A percentile compares a stretch with the other conserved stretches of the same genome.
Evolutionary conservation across 2,888 invertebrate genomes (phyloP).

Genomic region (Nemotelus nigrinus): DNA sequence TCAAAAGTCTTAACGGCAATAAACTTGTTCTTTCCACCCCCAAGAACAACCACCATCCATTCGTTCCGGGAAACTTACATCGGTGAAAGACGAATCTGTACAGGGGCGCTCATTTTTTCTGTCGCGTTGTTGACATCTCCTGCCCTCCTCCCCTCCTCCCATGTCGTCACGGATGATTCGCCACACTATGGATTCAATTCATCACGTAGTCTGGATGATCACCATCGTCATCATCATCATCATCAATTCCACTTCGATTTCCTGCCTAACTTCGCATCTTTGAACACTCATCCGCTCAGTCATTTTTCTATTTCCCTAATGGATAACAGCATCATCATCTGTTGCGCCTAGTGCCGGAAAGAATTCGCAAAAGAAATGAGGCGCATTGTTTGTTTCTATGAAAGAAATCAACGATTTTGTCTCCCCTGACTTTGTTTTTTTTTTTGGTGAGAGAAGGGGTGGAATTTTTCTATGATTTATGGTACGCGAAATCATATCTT

Average conservation of each 20-base stretch:
- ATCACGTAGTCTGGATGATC: constrained; percentile 11
- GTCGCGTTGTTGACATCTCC: too few relatives aligned
- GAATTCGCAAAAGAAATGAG: neutral
- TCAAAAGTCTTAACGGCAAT: neutral
- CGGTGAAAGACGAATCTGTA: neutral
- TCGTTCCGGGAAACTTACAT: neutral
- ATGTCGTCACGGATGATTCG: neutral
- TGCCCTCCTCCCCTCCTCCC: too few relatives aligned
- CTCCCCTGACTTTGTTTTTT: neutral
- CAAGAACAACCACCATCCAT: too few relatives aligned
- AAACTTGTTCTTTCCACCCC: too few relatives aligned
- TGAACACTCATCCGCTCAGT: neutral
- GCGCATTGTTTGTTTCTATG: constrained; percentile 3
- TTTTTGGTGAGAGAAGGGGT: too few relatives aligned
- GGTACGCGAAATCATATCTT: neutral
- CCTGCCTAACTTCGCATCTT: neutral
- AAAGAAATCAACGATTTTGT: constrained; percentile 9
- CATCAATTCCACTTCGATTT: constrained; percentile 30
- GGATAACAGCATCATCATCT: constrained; percentile 24
- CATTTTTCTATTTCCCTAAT: constrained; percentile 25
- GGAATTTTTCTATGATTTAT: neutral
- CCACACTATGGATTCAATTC: constrained; percentile 19
- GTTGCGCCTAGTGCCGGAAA: neutral
- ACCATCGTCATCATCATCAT: neutral
- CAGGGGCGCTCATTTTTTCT: too few relatives aligned